Evolutionary conservation across 2,888 invertebrate genomes (phyloP).

Genomic region (Rambutsinella grinnellia): DNA sequence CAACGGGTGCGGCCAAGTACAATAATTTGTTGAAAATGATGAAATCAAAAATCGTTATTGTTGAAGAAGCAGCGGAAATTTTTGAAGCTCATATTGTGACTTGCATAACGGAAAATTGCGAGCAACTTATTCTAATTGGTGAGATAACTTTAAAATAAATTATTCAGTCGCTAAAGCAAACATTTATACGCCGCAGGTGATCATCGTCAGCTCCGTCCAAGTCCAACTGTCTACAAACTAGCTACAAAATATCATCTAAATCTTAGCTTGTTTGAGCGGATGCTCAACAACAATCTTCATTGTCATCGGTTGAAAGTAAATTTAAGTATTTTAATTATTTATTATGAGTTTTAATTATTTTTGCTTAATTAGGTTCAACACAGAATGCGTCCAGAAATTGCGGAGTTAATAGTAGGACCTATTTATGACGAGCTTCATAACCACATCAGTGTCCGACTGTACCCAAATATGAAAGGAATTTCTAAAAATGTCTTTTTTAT

Average conservation of each 20-base stretch:
- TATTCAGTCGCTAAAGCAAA: background rate
- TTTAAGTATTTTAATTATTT: too few relatives aligned
- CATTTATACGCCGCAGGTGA: constrained; percentile 73
- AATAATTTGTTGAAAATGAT: constrained; percentile 76
- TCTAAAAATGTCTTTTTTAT: constrained; percentile 78
- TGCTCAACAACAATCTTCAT: constrained; percentile 78
- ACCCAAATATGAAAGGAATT: constrained; percentile 76
- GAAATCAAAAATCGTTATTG: constrained; percentile 78
- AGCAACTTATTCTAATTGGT: constrained; percentile 89
- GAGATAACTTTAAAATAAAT: constrained; percentile 56
- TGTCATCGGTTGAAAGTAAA: constrained; percentile 69
- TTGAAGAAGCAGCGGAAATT: constrained; percentile 93
- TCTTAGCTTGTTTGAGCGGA: constrained; percentile 85
- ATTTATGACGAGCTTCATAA: constrained; percentile 78
- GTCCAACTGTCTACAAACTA: constrained; percentile 78
- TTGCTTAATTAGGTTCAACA: constrained; percentile 76
- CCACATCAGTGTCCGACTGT: constrained; percentile 74
- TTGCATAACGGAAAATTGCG: constrained; percentile 78
- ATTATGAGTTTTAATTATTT: too few relatives aligned
- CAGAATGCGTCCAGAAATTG: constrained; percentile 81
- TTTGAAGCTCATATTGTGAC: constrained; percentile 86
- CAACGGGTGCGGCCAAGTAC: constrained; percentile 80
- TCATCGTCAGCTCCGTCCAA: constrained; percentile 85
- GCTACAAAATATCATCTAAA: constrained; percentile 79
- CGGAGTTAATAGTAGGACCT: constrained; percentile 74